These are phyloP conservation scores for Drosophila mayri DNA, from an alignment of 1,140 invertebrate species.

Conservation along the genomic window DNA sequence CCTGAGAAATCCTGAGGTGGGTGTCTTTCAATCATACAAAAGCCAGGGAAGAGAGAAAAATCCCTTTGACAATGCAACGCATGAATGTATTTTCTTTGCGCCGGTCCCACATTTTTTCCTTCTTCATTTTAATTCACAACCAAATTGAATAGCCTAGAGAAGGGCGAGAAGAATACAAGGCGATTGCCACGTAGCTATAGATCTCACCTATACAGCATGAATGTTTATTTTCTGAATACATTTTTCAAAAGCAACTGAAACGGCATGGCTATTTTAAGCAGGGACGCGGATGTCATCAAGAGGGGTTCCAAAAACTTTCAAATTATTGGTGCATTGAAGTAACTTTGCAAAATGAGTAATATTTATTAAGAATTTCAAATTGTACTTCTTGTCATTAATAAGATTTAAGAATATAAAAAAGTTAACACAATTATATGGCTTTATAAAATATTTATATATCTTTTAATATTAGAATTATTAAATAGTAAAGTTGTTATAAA, in stretches of 20 bases:
- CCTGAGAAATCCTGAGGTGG: constrained; percentile 19
- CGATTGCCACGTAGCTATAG: constrained; percentile 67
- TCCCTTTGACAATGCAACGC: constrained; percentile 73
- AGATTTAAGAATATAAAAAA: too few relatives aligned
- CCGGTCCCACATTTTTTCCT: constrained; percentile 7
- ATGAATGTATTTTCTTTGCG: constrained; percentile 60
- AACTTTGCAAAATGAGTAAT: neutral
- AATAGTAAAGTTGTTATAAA: neutral
- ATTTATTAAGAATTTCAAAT: neutral
- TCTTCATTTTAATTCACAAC: constrained; percentile 66
- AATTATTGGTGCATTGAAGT: neutral
- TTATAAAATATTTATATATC: too few relatives aligned
- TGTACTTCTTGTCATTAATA: neutral
- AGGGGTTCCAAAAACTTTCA: neutral
- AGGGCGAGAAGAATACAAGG: constrained; percentile 46
- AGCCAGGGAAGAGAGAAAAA: constrained; percentile 53
- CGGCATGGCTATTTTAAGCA: constrained; percentile 42
- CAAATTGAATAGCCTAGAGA: constrained; percentile 74
- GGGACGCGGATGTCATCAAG: neutral
- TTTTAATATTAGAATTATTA: too few relatives aligned
- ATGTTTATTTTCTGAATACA: constrained; percentile 49
- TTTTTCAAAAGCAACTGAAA: constrained; percentile 61
- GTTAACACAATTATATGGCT: too few relatives aligned
- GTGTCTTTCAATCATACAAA: constrained; percentile 55
- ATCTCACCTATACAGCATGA: constrained; percentile 64